Base-by-base conservation (phyloP, 2,888 invertebrate genomes). In the Heliothis peltigera region DNA sequence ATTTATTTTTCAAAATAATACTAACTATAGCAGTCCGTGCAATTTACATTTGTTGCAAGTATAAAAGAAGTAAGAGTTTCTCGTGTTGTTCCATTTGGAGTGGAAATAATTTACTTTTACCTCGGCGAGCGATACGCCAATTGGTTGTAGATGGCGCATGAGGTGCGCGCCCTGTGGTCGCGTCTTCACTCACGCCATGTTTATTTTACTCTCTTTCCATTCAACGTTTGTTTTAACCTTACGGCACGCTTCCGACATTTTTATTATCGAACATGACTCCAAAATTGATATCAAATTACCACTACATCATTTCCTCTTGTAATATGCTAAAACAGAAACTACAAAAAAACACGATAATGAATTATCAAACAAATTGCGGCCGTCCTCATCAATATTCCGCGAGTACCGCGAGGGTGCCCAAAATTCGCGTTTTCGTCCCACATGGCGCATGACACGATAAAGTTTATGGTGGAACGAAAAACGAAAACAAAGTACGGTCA, bases 121-220 rank as follows among this genome's bases (percentile, higher is more conserved):
- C 81, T 81, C 79, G 70, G 74, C 79, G 82, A 83, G 77, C 87
- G 92, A 88, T 79, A 92, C 92, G 94, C 90, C 93, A 93, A 93
- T 94, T 93, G 92, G 87, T 70, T 81, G 88, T 91, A 90, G 89
- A 94, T 94, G 93, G 93, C 76, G 91, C 94, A 89, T 92, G 90
- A 87, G 82, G 81, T 71, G 77, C 83, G 85, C 87, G 86, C 91
- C 79, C 92, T 93, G 94, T 93, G 94, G 94, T 90, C 94, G 88
- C 79, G 78, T 86, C 92, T 85, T 92, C 91, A 87, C 83, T 77
- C 77, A 82, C 87, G 88, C 84, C 85, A 85, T 88, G 59, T 84
- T 84, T 61, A 48, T 79, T 81, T 67, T 69, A 71, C 79, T 89
- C 87, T 83, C 74, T 90, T 91, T 92, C 88, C 73, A 82, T 83